Percentiles rank a stretch among this genome's conserved stretches.
These are phyloP conservation scores for Heliconius eleuchia DNA, from an alignment of 1,140 invertebrate species.

Conservation along the genomic window DNA sequence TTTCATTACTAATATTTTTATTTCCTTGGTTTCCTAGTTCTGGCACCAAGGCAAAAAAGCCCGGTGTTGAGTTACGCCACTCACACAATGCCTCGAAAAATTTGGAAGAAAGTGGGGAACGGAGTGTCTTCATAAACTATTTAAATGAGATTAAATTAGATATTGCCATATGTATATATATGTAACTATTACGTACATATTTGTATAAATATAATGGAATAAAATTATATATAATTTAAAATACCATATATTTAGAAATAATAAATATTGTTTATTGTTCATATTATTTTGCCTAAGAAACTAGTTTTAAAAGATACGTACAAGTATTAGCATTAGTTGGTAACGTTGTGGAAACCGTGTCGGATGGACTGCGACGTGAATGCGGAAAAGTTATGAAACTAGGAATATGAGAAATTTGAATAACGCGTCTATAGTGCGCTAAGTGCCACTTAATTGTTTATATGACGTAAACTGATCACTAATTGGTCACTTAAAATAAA, in stretches of 20 bases:
- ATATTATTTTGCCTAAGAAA: not conserved
- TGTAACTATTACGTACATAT: too few relatives aligned
- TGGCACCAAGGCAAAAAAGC: too few relatives aligned
- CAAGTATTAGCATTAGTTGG: not conserved
- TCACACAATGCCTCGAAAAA: too few relatives aligned
- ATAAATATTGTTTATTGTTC: not conserved
- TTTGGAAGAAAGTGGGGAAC: too few relatives aligned
- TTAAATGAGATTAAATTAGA: too few relatives aligned
- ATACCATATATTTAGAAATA: not conserved
- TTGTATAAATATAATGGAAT: too few relatives aligned
- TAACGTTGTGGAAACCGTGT: slow-evolving; percentile 10
- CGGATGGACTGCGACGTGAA: slow-evolving; percentile 18
- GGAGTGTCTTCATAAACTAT: too few relatives aligned
- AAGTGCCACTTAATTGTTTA: slow-evolving; percentile 15
- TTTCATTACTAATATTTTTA: too few relatives aligned
- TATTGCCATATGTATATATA: too few relatives aligned
- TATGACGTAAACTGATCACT: not conserved
- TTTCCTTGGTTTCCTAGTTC: too few relatives aligned
- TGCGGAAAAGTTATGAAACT: slow-evolving; percentile 23
- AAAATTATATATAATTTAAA: too few relatives aligned
- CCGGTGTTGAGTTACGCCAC: too few relatives aligned
- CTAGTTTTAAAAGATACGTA: not conserved
- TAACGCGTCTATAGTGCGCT: slow-evolving; percentile 17
- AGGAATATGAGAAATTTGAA: slow-evolving; percentile 18
- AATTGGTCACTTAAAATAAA: not conserved